phyloP scores from a whole-genome alignment of 2,797 vertebrate species.

The Ataeniobius toweri region DNA sequence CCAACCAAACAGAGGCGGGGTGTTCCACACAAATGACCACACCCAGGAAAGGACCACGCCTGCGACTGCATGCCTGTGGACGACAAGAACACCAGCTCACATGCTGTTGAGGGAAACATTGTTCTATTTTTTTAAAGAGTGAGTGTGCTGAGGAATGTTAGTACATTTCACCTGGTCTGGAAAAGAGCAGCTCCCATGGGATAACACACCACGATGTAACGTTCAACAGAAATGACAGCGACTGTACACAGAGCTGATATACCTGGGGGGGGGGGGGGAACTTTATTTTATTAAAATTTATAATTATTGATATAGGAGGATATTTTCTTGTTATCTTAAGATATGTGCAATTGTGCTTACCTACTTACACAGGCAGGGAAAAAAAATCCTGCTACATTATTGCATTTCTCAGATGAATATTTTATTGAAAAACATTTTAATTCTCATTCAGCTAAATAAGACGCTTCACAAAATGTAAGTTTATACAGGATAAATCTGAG shows the following conservation, averaged over 20 bases:
- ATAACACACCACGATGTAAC: slow-evolving; percentile 78
- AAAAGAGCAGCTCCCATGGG: slow-evolving; percentile 78
- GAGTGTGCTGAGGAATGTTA: background rate
- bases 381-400: too few species aligned
- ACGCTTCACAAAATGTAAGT: background rate
- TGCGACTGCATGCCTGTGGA: slow-evolving; percentile 72
- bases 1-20: slow-evolving; percentile 82
- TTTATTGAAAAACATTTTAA: too few species aligned
- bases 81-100: slow-evolving; percentile 1
- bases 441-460: background rate
- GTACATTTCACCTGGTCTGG: slow-evolving; percentile 67
- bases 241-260: slow-evolving; percentile 81
- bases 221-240: slow-evolving; percentile 81
- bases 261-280: slow-evolving; percentile 56
- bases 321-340: too few species aligned
- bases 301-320: background rate
- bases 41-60: slow-evolving; percentile 79
- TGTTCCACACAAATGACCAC: slow-evolving; percentile 86
- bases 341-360: too few species aligned
- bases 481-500: too few species aligned
- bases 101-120: background rate
- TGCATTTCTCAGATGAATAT: too few species aligned
- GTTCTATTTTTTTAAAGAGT: background rate
- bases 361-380: too few species aligned
- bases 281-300: background rate